Evolutionary conservation across 2,113 vertebrate species (phyloP), one percentile per base, ranked within the genome.

Genomic region (Pachyramphus minor): DNA sequence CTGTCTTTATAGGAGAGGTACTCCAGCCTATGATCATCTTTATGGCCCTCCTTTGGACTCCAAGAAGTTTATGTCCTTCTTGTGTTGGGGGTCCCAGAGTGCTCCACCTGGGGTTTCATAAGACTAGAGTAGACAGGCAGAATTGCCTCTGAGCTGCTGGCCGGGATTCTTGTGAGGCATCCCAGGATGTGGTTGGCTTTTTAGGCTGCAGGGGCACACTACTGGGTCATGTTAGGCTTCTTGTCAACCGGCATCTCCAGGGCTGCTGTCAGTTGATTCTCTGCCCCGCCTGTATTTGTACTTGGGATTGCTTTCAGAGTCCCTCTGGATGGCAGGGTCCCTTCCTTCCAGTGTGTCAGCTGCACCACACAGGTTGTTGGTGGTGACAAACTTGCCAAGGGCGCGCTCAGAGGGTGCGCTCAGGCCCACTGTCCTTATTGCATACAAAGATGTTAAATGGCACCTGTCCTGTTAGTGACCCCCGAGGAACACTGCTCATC

Each of bases 401-500:
- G 6, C 35, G 21, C 30, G 9, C 24, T 76, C 21, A 53, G 55
- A 19, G 11, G 11, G 6, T 41, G 21, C 30, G 9, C 24, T 76
- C 21, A 53, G 5, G 62, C 41, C 47, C 78, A 35, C n/a, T 41
- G 7, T 41, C 39, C 16, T 4, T 12, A 17, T 41, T 53, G 39
- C 62, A 14, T 68, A 22, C 62, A 47, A 31, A 68, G n/a, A 31
- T 82, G 13, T 47, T 68, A 41, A 68, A 55, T 75, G 45, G 24
- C 8, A n/a, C 30, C 24, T 45, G 19, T 30, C 53, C 56, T 39
- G 30, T 8, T 67, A 31, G 30, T 47, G 67, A 45, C 6, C 17
- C 28, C 37, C 27, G 67, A 31, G 24, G 42, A 58, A 25, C n/a
- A 39, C 13, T 72, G 28, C 50, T 78, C 0, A 0, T 78, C 23